Percentiles rank a stretch among this genome's conserved stretches.
phyloP scores from a whole-genome alignment of 2,888 invertebrate genomes.

The Deladenus siricidicola region DNA sequence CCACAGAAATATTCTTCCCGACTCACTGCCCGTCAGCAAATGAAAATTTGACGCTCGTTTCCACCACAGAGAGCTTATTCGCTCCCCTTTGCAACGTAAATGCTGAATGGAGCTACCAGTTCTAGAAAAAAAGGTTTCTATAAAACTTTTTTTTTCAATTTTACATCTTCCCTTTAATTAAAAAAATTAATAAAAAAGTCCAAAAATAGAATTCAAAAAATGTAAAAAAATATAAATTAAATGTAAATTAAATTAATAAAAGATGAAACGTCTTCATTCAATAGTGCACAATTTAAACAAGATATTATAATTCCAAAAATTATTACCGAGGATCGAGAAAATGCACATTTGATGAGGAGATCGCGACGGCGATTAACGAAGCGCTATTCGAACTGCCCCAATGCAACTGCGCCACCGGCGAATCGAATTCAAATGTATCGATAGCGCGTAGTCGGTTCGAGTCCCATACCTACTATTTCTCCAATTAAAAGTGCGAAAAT shows the following conservation, averaged over 20 bases:
- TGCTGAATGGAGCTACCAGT: slow-evolving; percentile 10
- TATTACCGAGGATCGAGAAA: slow-evolving; percentile 14
- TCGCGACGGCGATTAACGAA: slow-evolving; percentile 15
- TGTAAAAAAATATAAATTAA: too few relatives aligned
- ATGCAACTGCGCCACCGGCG: slow-evolving; percentile 14
- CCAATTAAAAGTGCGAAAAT: background rate
- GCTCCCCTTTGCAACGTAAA: slow-evolving; percentile 6
- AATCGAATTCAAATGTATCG: slow-evolving; percentile 10
- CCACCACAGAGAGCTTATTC: slow-evolving; percentile 11
- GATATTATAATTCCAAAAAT: background rate
- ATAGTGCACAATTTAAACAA: too few relatives aligned
- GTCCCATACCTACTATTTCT: slow-evolving; percentile 10
- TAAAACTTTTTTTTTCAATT: too few relatives aligned
- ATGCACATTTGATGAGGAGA: slow-evolving; percentile 12
- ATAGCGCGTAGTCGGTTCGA: background rate
- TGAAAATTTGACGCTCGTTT: slow-evolving; percentile 4
- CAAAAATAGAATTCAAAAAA: background rate
- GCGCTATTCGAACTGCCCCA: slow-evolving; percentile 7
- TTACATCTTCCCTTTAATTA: too few relatives aligned
- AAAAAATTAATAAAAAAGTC: background rate
- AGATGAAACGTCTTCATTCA: too few relatives aligned
- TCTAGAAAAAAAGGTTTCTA: too few relatives aligned
- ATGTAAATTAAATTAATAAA: too few relatives aligned
- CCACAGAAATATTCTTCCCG: slow-evolving; percentile 13
- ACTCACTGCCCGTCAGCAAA: slow-evolving; percentile 7